Evolutionary conservation across 2,113 vertebrate genomes (phyloP), one percentile per base, ranked within the genome.

Genomic region (Oreochromis spilurus): DNA sequence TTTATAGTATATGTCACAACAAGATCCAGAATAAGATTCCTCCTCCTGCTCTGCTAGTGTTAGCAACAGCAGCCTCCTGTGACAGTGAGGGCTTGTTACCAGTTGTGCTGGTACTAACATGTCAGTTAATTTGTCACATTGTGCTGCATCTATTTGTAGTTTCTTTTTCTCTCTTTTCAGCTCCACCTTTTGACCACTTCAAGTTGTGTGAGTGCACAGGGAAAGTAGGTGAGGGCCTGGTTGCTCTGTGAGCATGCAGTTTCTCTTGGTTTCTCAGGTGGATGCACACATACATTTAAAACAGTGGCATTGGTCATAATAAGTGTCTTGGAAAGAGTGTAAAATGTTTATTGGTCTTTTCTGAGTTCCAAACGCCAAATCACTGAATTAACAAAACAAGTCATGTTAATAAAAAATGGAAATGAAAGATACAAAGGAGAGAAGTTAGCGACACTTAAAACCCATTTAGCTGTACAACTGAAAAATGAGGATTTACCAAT

Each of bases 341-440:
- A 96, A 96, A 96, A 96, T 95, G 92, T 95, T 96, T 95, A 94
- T 95, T 96, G 91, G 94, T 94, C 79, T 94, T 90, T 93, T 89
- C 86, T 72, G 90, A 91, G 89, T 88, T 90, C 79, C 87, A 94
- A 94, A 92, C 75, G 89, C 62, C 91, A 95, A 95, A 92, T 93
- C 45, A 94, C 90, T 58, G 55, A 93, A 89, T 90, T 82, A 95
- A 94, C 88, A 94, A 95, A 95, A 94, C 60, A 75, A 54, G 55
- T 80, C 53, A 89, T 93, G 91, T 93, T 87, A 92, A 96, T 87
- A 92, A 96, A 95, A 94, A 89, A 58, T 53, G 48, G 93, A 93
- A 92, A 79, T n/a, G 50, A 86, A 89, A 89, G 38, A 86, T 88
- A 83, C 65, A 91, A 90, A 91, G 72, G 26, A 92, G 70, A 70